Conservation (phyloP, 2,888 invertebrate genomes). For the Dryobotodes eremita region DNA sequence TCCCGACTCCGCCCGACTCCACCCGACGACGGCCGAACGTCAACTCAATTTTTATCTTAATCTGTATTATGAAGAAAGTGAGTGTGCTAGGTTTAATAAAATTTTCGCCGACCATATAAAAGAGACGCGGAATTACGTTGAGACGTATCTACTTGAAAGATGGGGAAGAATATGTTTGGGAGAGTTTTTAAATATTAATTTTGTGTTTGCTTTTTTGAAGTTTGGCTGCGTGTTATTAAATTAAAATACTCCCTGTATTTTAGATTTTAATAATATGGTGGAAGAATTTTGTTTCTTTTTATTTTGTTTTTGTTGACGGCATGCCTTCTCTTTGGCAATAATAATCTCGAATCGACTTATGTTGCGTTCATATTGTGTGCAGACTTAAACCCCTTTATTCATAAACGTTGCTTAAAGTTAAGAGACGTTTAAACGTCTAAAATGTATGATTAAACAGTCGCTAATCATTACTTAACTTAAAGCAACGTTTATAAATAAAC, state of each 20-base stretch:
- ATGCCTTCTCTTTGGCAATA: not conserved
- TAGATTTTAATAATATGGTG: conserved; percentile 6
- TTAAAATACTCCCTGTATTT: conserved; percentile 4
- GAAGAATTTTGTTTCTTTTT: conserved; percentile 3
- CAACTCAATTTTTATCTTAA: conserved; percentile 88
- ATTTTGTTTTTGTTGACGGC: not conserved
- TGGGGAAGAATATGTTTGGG: conserved; percentile 50
- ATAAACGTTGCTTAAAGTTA: too few relatives aligned
- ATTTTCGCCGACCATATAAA: conserved; percentile 76
- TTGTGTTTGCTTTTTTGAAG: conserved; percentile 33
- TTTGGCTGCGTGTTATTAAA: conserved; percentile 25
- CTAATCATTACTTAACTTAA: too few relatives aligned
- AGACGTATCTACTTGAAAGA: conserved; percentile 64
- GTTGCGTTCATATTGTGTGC: not conserved
- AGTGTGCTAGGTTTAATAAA: conserved; percentile 79
- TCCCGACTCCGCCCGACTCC: conserved; percentile 59
- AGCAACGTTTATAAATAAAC: too few relatives aligned
- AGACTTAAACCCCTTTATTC: too few relatives aligned
- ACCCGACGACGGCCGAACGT: conserved; percentile 79
- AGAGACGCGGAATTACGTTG: conserved; percentile 76
- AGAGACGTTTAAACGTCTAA: too few relatives aligned
- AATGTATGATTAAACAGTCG: too few relatives aligned
- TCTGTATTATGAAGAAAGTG: conserved; percentile 86
- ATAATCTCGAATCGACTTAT: not conserved
- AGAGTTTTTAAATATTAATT: conserved; percentile 47